Evolutionary conservation across 2,113 vertebrate genomes (phyloP).

Genomic region (Athene noctua): DNA sequence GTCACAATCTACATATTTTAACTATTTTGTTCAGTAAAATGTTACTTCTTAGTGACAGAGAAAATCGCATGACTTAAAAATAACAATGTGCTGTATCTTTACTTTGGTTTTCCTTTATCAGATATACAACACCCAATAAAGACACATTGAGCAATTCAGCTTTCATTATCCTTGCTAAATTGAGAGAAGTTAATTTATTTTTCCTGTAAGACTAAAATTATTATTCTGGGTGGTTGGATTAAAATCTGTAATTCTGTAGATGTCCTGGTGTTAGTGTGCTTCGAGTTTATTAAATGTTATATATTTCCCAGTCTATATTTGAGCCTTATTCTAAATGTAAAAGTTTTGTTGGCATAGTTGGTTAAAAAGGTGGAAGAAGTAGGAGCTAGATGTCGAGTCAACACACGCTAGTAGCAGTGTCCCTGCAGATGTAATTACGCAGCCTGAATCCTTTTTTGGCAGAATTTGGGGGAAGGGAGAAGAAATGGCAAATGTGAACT

Average conservation of each 20-base stretch:
- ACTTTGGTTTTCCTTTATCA: not conserved
- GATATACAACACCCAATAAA: not conserved
- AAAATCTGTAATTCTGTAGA: not conserved
- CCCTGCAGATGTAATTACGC: not conserved
- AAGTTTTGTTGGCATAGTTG: not conserved
- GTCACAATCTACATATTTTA: constrained; percentile 14
- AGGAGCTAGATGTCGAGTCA: not conserved
- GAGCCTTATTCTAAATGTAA: not conserved
- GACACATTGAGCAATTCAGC: not conserved
- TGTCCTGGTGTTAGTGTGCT: not conserved
- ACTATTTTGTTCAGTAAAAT: constrained; percentile 1
- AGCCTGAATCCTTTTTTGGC: not conserved
- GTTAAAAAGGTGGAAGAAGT: not conserved
- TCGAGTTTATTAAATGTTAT: not conserved
- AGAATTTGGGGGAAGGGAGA: not conserved
- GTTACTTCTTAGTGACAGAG: not conserved
- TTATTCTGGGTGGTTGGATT: not conserved
- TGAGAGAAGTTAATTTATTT: not conserved
- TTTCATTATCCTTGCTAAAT: not conserved
- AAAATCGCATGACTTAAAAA: not conserved
- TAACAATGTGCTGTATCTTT: not conserved
- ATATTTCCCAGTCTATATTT: not conserved
- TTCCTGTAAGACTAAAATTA: not conserved
- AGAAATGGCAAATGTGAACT: not conserved
- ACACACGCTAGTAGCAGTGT: not conserved